These are phyloP conservation scores for Hassar affinis DNA, from an alignment of 2,113 vertebrate species.

Conservation along the genomic window DNA sequence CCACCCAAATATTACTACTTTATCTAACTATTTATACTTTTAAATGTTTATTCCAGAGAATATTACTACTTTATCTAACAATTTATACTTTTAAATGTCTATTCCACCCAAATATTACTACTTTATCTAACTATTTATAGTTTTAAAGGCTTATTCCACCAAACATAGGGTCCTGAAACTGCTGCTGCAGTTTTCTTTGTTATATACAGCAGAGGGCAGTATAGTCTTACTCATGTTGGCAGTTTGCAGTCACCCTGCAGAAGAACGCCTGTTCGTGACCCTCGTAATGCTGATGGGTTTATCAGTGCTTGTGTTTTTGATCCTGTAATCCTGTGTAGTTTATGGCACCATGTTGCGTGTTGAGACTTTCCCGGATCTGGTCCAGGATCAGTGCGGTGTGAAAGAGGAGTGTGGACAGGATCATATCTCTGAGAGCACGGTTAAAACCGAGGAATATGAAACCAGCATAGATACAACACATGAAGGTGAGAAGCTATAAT, in stretches of 20 bases:
- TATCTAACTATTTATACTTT: no score
- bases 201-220: constrained; percentile 33
- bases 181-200: no score
- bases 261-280: neutral
- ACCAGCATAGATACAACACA: constrained; percentile 1
- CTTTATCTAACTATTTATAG: no score
- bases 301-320: neutral
- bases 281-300: neutral
- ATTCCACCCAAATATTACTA: no score
- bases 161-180: no score
- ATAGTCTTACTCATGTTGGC: neutral
- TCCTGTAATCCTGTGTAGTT: no score
- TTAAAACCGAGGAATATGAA: constrained; percentile 28
- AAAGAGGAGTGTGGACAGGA: constrained; percentile 28
- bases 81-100: no score
- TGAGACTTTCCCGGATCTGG: neutral
- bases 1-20: no score
- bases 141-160: no score
- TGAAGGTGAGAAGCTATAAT: neutral
- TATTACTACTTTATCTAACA: no score
- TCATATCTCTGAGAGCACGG: neutral
- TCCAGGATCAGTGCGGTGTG: neutral
- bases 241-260: neutral
- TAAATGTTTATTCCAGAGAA: no score
- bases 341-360: neutral